Conservation (phyloP, 2,797 vertebrate species). For the Hozukius guyotensis region DNA sequence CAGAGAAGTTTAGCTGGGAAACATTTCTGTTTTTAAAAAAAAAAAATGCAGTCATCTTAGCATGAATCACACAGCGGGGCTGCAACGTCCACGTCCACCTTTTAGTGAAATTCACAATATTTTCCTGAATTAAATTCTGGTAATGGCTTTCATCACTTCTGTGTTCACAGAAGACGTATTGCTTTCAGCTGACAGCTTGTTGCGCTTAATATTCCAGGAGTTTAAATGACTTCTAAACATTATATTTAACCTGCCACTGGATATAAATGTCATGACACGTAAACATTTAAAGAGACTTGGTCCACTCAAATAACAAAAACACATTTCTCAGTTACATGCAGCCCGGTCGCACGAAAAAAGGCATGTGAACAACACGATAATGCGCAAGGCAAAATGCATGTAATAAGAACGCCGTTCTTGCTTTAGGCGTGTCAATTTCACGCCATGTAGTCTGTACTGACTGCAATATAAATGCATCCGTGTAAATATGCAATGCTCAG, state of each 20-base stretch:
- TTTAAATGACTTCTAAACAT: not conserved
- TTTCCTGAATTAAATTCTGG: slow-evolving; percentile 41
- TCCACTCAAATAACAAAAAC: not conserved
- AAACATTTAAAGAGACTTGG: not conserved
- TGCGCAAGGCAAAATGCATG: too few relatives aligned
- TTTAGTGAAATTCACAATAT: slow-evolving; percentile 18
- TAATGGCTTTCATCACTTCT: not conserved
- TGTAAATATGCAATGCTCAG: too few relatives aligned
- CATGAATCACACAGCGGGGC: slow-evolving; percentile 32
- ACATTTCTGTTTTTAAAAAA: not conserved
- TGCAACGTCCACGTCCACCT: not conserved
- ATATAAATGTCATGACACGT: not conserved
- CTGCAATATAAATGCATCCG: too few relatives aligned
- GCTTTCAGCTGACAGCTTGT: slow-evolving; percentile 9
- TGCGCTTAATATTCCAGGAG: not conserved
- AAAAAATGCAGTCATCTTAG: not conserved
- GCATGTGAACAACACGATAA: too few relatives aligned
- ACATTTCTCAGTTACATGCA: not conserved
- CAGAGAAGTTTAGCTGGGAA: slow-evolving; percentile 14
- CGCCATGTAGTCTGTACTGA: too few relatives aligned
- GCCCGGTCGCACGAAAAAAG: too few relatives aligned
- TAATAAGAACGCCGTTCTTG: too few relatives aligned
- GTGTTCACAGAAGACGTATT: not conserved
- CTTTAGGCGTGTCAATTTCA: too few relatives aligned
- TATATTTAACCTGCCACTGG: not conserved